A percentile compares a stretch with the other conserved stretches of the same genome.
These are phyloP conservation scores for Cheilosia urbana DNA, from an alignment of 2,888 invertebrate genomes.

Conservation along the genomic window DNA sequence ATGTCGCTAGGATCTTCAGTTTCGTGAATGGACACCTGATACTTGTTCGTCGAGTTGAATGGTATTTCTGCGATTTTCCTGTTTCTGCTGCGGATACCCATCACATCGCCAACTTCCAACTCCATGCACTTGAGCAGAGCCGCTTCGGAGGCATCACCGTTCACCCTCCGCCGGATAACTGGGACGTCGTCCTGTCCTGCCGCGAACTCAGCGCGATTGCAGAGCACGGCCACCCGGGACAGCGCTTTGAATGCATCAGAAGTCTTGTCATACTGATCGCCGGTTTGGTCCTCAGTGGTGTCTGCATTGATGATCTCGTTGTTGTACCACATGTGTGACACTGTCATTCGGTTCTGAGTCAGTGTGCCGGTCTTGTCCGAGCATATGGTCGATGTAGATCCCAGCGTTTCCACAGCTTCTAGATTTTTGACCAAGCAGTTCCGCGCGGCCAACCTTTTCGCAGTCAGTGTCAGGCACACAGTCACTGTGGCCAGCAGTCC, in stretches of 20 bases:
- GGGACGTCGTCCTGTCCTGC: conserved; percentile 93
- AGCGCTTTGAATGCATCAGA: conserved; percentile 91
- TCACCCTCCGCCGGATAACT: conserved; percentile 94
- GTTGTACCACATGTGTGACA: conserved; percentile 99
- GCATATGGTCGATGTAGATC: conserved; percentile 98
- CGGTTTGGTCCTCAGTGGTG: conserved; percentile 97
- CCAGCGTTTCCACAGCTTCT: conserved; percentile 98
- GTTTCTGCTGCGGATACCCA: conserved; percentile 90
- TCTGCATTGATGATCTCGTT: conserved; percentile 98
- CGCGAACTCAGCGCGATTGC: conserved; percentile 98
- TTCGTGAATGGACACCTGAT: conserved; percentile 95
- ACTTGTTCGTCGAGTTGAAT: conserved; percentile 96
- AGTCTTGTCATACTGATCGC: conserved; percentile 90
- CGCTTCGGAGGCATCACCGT: conserved; percentile 95
- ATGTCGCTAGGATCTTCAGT: conserved; percentile 92
- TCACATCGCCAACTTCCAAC: conserved; percentile 91
- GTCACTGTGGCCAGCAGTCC: conserved; percentile 98
- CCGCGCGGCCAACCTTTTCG: conserved; percentile 98
- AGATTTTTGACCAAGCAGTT: conserved; percentile 98
- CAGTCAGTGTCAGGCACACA: conserved; percentile 97
- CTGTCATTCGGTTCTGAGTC: conserved; percentile 98
- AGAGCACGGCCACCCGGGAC: conserved; percentile 94
- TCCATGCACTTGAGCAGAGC: conserved; percentile 95
- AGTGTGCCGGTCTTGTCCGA: conserved; percentile 98
- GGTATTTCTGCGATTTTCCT: conserved; percentile 94